A percentile compares a stretch with the other conserved stretches of the same genome.
Conservation (phyloP, 2,797 vertebrate genomes). For the Salarias fasciatus region DNA sequence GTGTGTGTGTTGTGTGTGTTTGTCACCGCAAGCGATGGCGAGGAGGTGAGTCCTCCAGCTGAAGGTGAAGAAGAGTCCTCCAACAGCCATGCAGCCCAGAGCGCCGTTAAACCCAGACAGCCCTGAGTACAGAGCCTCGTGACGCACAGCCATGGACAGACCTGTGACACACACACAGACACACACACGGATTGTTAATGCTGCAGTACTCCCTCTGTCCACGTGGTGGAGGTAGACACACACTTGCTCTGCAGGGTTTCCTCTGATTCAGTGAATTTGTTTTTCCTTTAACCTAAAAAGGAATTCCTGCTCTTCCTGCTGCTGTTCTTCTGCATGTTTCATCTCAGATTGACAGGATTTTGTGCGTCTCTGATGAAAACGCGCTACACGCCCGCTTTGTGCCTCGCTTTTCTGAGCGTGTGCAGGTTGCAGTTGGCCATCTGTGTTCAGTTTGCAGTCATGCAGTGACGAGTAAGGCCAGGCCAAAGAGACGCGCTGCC, state of each 20-base stretch:
- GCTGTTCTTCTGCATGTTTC: no score
- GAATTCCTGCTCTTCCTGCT: slow-evolving; percentile 7
- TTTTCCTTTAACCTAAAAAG: slow-evolving; percentile 36
- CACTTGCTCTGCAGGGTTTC: background rate
- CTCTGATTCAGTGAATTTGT: background rate
- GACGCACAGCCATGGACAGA: slow-evolving; percentile 76
- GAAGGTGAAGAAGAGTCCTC: slow-evolving; percentile 78
- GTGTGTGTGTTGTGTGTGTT: background rate
- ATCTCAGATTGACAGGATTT: no score
- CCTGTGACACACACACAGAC: slow-evolving; percentile 60
- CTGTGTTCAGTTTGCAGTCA: no score
- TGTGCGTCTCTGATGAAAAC: no score
- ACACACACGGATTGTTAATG: slow-evolving; percentile 13
- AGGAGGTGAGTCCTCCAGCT: slow-evolving; percentile 80
- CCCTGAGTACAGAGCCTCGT: slow-evolving; percentile 73
- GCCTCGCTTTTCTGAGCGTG: no score
- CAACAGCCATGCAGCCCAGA: slow-evolving; percentile 80
- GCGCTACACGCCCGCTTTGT: no score
- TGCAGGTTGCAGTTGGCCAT: no score
- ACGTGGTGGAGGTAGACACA: slow-evolving; percentile 42
- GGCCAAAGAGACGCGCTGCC: no score
- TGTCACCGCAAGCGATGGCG: slow-evolving; percentile 76
- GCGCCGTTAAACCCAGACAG: slow-evolving; percentile 81
- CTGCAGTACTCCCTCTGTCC: slow-evolving; percentile 38
- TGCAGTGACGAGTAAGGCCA: no score